These are phyloP conservation scores for Turritopsis rubra DNA, from an alignment of 30 jellyfish, hydroid and myxozoan genomes.

Conservation along the genomic window DNA sequence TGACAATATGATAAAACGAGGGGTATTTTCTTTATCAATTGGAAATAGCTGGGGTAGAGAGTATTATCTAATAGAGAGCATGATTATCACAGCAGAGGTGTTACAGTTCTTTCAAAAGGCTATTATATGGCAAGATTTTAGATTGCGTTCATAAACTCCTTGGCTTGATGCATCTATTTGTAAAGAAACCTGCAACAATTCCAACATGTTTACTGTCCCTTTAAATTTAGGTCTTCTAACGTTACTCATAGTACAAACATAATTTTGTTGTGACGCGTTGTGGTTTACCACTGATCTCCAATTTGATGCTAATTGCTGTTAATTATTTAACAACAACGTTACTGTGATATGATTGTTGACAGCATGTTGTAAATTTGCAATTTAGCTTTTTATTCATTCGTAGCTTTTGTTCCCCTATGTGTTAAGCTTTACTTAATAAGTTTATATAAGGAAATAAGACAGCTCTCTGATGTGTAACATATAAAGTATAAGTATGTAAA, in stretches of 20 bases:
- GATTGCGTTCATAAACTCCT: background rate
- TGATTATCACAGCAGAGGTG: background rate
- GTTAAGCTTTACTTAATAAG: background rate
- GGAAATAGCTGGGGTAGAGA: background rate
- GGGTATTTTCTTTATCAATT: too few species aligned
- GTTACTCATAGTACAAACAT: background rate
- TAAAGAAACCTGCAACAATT: too few species aligned
- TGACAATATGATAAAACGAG: too few species aligned
- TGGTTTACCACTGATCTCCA: background rate
- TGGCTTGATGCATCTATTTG: background rate
- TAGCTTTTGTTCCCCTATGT: background rate
- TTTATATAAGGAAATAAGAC: too few species aligned
- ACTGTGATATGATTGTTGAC: background rate
- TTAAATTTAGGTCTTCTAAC: too few species aligned
- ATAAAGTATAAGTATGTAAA: too few species aligned
- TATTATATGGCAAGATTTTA: background rate
- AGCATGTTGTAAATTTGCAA: background rate
- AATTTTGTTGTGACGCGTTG: background rate
- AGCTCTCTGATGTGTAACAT: too few species aligned
- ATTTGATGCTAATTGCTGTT: background rate
- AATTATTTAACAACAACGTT: background rate
- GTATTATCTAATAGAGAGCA: background rate
- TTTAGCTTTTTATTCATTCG: background rate
- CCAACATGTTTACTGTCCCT: background rate
- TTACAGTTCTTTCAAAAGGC: too few species aligned